Base-by-base conservation (phyloP, 2,113 vertebrate genomes). In the Sturnira hondurensis region DNA sequence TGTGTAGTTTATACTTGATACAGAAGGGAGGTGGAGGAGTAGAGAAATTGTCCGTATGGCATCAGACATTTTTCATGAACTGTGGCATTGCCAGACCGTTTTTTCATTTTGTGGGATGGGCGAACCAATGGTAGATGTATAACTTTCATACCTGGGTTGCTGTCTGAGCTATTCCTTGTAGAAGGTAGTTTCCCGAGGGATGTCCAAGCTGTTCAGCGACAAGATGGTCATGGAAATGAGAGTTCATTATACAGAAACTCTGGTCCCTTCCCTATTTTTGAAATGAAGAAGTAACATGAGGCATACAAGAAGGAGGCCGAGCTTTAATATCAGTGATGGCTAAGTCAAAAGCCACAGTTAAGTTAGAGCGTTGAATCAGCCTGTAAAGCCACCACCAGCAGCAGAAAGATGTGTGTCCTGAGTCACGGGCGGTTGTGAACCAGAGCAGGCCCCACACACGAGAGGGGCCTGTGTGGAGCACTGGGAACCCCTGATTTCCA, bases 381-480 rank as follows among this genome's bases (percentile, higher is more conserved):
- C 24, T 50, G 0, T 5, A 2, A 33, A 24, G n/a, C 41, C 24
- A 56, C 74, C 3, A 10, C 0, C 2, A 26, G 16, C 1, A 17
- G 9, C 13, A 28, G 33, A 19, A 65, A 43, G 15, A 43, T 43
- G 33, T 43, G 70, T 13, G 1, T 7, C 15, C 56, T 9, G 20
- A 80, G 28, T 68, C 65, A 28, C 1, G 7, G 16, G 68, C 22
- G 36, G 1, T 45, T 88, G 11, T 65, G 4, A 82, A n/a, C 19
- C 19, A 17, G 5, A 15, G 19, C 24, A 14, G 15, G 8, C 26
- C 36, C 10, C 7, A 2, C 7, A 67, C 1, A 0, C 8, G 13
- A 93, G 28, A 52, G 17, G 2, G 2, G 3, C 4, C 7, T 31
- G 2, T 11, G 1, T 0, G 38, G 56, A 41, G 70, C 33, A 5